Percentiles rank a stretch among this genome's conserved stretches.
phyloP scores from a whole-genome alignment of 2,797 vertebrate species.

The Phalanger gymnotis region DNA sequence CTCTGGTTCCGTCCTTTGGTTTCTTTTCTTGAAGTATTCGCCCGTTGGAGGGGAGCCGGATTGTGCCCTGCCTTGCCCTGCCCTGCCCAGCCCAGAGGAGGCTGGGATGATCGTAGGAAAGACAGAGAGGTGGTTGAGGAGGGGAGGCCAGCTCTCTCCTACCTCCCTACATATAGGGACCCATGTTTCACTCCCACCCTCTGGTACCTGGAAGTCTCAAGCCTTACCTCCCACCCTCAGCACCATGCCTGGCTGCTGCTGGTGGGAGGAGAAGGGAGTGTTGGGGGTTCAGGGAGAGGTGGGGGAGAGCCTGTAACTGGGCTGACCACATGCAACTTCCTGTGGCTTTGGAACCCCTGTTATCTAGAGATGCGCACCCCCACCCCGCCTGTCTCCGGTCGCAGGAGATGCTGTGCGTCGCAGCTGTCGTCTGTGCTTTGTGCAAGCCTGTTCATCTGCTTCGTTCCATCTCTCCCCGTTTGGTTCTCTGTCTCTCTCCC shows the following conservation, averaged over 20 bases:
- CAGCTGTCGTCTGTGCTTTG: conserved; percentile 90
- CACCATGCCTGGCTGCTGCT: conserved; percentile 34
- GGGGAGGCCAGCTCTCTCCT: conserved; percentile 76
- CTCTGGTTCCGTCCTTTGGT: conserved; percentile 82
- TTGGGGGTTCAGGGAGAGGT: conserved; percentile 23
- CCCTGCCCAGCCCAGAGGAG: conserved; percentile 51
- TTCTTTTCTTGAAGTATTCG: conserved; percentile 76
- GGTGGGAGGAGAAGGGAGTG: conserved; percentile 22
- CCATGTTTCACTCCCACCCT: conserved; percentile 30
- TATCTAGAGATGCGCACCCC: not conserved
- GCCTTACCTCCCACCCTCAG: conserved; percentile 62
- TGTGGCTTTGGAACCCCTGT: not conserved
- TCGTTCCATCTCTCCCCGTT: conserved; percentile 84
- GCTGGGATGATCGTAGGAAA: conserved; percentile 57
- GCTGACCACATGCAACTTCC: not conserved
- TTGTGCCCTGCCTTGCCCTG: conserved; percentile 5
- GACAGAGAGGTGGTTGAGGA: conserved; percentile 59
- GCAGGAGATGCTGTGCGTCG: conserved; percentile 51
- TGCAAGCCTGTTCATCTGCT: conserved; percentile 93
- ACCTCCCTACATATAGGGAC: conserved; percentile 5
- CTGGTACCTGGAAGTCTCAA: conserved; percentile 83
- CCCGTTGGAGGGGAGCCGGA: conserved; percentile 54
- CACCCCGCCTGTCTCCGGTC: conserved; percentile 20
- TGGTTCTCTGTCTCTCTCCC: conserved; percentile 83
- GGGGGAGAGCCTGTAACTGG: not conserved